Evolutionary conservation across 2,113 vertebrate species (phyloP).

Genomic region (Zootoca vivipara): DNA sequence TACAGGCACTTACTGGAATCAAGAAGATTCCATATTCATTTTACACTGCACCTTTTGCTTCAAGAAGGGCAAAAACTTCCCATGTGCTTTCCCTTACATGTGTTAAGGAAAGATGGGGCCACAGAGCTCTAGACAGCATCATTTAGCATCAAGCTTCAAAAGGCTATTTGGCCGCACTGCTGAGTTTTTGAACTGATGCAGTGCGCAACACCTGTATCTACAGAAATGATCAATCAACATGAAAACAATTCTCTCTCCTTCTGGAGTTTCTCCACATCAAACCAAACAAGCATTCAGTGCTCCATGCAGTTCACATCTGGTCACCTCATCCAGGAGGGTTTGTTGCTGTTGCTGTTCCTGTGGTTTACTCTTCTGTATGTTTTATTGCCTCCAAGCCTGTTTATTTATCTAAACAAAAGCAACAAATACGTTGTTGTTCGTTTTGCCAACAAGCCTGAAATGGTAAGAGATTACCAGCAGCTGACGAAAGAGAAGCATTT

Average conservation of each 20-base stretch:
- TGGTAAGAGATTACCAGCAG: neutral
- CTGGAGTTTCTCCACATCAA: neutral
- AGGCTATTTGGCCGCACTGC: neutral
- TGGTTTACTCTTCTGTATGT: neutral
- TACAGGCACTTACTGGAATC: neutral
- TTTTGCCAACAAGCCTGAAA: neutral
- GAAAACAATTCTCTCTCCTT: neutral
- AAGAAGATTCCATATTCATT: neutral
- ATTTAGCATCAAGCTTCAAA: neutral
- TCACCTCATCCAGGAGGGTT: neutral
- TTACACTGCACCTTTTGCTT: neutral
- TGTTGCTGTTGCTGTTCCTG: neutral
- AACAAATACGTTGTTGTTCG: neutral
- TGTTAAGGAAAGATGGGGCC: neutral
- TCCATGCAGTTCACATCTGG: conserved; percentile 4
- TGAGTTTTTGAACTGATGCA: neutral
- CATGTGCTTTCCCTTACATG: neutral
- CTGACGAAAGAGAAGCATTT: neutral
- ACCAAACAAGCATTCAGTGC: conserved; percentile 1
- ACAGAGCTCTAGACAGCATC: neutral
- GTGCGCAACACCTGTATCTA: neutral
- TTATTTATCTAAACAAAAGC: conserved; percentile 22
- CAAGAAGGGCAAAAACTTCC: neutral
- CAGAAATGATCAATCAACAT: neutral
- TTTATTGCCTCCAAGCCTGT: conserved; percentile 10